Evolutionary conservation across 2,113 vertebrate genomes (phyloP).

Genomic region (Pycnonotus jocosus): DNA sequence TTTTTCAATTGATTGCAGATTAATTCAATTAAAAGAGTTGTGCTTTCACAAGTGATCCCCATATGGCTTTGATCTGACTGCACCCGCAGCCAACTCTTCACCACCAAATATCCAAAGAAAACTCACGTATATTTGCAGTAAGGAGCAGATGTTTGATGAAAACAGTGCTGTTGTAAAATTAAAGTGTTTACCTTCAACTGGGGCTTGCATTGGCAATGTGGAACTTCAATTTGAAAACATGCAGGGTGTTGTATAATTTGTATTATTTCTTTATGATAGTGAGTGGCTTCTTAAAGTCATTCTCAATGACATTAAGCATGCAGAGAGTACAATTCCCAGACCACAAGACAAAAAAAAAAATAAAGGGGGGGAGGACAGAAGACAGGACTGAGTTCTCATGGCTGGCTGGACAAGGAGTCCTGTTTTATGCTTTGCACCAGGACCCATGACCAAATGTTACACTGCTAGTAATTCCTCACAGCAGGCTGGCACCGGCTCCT

Average conservation of each 20-base stretch:
- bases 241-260: not conserved
- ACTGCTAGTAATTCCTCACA: not conserved
- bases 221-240: not conserved
- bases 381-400: not conserved
- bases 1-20: not conserved
- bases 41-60: slow-evolving; percentile 21
- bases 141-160: not conserved
- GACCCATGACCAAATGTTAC: not conserved
- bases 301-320: not conserved
- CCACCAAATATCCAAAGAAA: not conserved
- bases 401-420: not conserved
- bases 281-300: not conserved
- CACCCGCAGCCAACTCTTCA: not conserved
- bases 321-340: not conserved
- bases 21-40: slow-evolving; percentile 8
- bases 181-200: not conserved
- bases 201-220: not conserved
- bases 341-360: not conserved
- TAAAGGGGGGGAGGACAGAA: too few relatives aligned
- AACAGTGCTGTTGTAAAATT: not conserved
- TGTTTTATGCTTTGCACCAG: not conserved
- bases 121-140: not conserved
- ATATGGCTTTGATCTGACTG: slow-evolving; percentile 16
- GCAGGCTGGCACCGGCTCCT: not conserved
- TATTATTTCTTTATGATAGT: not conserved